Evolutionary conservation across 2,888 invertebrate species (phyloP).

Genomic region (Laspeyria flexula): DNA sequence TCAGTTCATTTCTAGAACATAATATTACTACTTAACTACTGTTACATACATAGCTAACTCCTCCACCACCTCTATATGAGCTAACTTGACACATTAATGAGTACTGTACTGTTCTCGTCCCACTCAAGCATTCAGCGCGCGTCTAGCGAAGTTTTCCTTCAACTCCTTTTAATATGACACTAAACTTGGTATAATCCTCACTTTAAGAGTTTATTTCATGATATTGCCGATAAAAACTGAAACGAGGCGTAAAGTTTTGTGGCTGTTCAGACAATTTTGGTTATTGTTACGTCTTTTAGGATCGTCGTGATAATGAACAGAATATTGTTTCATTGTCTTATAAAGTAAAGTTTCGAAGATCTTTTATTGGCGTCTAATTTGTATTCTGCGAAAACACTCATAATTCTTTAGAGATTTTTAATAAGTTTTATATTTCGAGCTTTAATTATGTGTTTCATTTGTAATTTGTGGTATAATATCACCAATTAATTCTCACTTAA

Average conservation of each 20-base stretch:
- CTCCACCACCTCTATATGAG: slow-evolving; percentile 7
- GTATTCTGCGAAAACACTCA: not conserved
- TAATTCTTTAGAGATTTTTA: slow-evolving; percentile 5
- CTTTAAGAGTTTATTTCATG: slow-evolving; percentile 37
- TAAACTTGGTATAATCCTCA: slow-evolving; percentile 51
- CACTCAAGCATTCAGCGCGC: slow-evolving; percentile 30
- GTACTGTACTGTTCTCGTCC: slow-evolving; percentile 23
- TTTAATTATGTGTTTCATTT: too few relatives aligned
- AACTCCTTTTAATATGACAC: slow-evolving; percentile 53
- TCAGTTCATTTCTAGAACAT: too few relatives aligned
- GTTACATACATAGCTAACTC: slow-evolving; percentile 1
- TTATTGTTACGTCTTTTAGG: slow-evolving; percentile 29
- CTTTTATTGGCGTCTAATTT: slow-evolving; percentile 3
- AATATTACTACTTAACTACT: too few relatives aligned
- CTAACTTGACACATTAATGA: slow-evolving; percentile 28
- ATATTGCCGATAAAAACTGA: slow-evolving; percentile 44
- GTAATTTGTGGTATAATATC: too few relatives aligned
- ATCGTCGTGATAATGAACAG: slow-evolving; percentile 20
- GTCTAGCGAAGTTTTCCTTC: slow-evolving; percentile 39
- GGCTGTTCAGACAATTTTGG: slow-evolving; percentile 32
- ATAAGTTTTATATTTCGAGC: not conserved
- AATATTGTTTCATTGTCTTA: slow-evolving; percentile 8
- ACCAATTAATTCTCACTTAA: too few relatives aligned
- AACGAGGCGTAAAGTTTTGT: slow-evolving; percentile 38
- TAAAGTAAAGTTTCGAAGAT: not conserved